These are phyloP conservation scores for Dinomys branickii DNA, from an alignment of 2,113 vertebrate genomes.

Conservation along the genomic window DNA sequence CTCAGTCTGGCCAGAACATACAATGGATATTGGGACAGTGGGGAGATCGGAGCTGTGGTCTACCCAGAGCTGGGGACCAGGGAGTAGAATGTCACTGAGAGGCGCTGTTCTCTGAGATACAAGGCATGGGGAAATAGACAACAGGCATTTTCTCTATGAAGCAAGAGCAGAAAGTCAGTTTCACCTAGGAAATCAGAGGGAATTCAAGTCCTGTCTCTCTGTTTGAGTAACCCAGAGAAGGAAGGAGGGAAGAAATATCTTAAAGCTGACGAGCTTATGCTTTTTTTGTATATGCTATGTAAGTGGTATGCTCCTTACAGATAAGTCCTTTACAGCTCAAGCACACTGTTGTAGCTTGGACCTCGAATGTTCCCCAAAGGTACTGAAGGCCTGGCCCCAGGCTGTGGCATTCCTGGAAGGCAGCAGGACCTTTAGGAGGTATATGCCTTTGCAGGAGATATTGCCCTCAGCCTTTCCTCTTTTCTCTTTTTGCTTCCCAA, in stretches of 20 bases:
- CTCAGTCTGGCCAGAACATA: neutral
- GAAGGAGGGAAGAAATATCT: neutral
- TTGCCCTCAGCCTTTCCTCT: neutral
- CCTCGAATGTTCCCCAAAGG: neutral
- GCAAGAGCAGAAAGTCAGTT: neutral
- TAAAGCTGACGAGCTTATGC: neutral
- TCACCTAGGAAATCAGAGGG: neutral
- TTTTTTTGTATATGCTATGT: neutral
- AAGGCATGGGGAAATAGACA: neutral
- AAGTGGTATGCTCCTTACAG: neutral
- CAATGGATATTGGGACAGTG: no score
- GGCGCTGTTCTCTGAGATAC: neutral
- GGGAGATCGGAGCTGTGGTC: neutral
- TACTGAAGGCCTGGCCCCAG: neutral
- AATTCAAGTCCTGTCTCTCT: neutral
- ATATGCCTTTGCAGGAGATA: neutral
- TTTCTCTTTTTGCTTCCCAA: neutral
- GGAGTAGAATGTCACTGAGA: neutral
- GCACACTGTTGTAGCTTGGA: neutral
- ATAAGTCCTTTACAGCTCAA: neutral
- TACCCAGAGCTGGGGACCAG: no score
- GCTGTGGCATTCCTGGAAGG: neutral
- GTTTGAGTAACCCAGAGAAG: neutral
- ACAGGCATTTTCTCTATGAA: neutral
- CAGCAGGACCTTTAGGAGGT: neutral